Evolutionary conservation across 2,113 vertebrate species (phyloP).

Genomic region (Menidia beryllina): DNA sequence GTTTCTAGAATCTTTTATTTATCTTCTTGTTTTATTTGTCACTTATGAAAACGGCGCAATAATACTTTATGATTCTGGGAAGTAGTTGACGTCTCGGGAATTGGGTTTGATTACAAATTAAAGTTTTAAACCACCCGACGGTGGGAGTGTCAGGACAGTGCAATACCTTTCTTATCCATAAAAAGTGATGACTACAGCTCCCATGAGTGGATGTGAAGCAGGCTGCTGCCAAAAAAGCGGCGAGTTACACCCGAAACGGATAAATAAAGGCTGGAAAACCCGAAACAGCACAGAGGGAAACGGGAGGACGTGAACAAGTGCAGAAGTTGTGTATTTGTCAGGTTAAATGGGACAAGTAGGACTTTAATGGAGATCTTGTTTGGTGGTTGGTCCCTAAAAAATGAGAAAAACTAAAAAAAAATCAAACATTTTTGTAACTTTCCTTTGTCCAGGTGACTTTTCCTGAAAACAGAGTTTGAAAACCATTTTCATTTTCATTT

Average conservation of each 20-base stretch:
- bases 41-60: conserved; percentile 57
- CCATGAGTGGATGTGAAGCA: conserved; percentile 53
- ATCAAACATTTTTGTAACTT: neutral
- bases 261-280: conserved; percentile 56
- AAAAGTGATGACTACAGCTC: conserved; percentile 72
- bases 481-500: too few species aligned
- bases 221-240: conserved; percentile 41
- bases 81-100: conserved; percentile 38
- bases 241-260: conserved; percentile 22
- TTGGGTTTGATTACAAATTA: conserved; percentile 63
- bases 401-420: conserved; percentile 4
- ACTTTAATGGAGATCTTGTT: neutral
- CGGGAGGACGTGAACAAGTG: conserved; percentile 12
- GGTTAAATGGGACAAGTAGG: conserved; percentile 14
- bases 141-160: conserved; percentile 55
- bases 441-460: neutral
- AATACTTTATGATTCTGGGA: conserved; percentile 62
- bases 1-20: conserved; percentile 7
- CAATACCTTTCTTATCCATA: conserved; percentile 52
- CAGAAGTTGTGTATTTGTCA: conserved; percentile 17
- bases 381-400: neutral
- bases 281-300: conserved; percentile 58
- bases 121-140: conserved; percentile 72
- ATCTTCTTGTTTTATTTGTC: conserved; percentile 34
- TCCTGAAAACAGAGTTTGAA: neutral